A percentile compares a stretch with the other conserved stretches of the same genome.
Conservation (phyloP, 2,888 invertebrate genomes). For the Automeris io region DNA sequence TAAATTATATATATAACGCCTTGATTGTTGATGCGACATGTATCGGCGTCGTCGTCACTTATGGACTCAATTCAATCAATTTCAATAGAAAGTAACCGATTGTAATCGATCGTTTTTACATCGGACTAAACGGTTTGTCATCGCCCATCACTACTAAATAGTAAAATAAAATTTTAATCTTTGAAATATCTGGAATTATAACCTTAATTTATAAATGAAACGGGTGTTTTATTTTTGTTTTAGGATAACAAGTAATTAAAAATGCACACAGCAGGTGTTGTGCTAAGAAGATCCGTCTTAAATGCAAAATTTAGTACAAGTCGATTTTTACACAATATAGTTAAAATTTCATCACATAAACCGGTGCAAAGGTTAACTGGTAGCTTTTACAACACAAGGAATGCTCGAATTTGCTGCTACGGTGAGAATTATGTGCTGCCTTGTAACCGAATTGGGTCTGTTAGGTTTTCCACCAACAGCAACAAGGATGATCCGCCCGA, state of each 20-base stretch:
- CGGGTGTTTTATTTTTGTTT: conserved; percentile 14
- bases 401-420: conserved; percentile 35
- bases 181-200: conserved; percentile 67
- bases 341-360: conserved; percentile 68
- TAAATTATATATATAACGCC: too few relatives aligned
- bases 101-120: too few relatives aligned
- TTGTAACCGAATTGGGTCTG: conserved; percentile 21
- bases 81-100: too few relatives aligned
- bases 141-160: too few relatives aligned
- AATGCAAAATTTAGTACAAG: conserved; percentile 48
- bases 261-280: conserved; percentile 59
- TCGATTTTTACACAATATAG: conserved; percentile 46
- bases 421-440: conserved; percentile 23
- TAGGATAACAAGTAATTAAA: conserved; percentile 13
- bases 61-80: too few relatives aligned
- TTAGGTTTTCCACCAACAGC: conserved; percentile 47
- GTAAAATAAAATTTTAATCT: too few relatives aligned
- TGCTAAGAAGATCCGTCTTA: conserved; percentile 50
- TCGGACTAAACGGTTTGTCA: too few relatives aligned
- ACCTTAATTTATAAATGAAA: conserved; percentile 51
- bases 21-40: too few relatives aligned
- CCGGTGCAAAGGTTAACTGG: conserved; percentile 35
- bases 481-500: conserved; percentile 58
- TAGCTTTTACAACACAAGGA: conserved; percentile 19
- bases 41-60: too few relatives aligned